Percentiles rank a stretch among this genome's conserved stretches.
Conservation (phyloP, 2,113 vertebrate species). For the Lanius collurio region DNA sequence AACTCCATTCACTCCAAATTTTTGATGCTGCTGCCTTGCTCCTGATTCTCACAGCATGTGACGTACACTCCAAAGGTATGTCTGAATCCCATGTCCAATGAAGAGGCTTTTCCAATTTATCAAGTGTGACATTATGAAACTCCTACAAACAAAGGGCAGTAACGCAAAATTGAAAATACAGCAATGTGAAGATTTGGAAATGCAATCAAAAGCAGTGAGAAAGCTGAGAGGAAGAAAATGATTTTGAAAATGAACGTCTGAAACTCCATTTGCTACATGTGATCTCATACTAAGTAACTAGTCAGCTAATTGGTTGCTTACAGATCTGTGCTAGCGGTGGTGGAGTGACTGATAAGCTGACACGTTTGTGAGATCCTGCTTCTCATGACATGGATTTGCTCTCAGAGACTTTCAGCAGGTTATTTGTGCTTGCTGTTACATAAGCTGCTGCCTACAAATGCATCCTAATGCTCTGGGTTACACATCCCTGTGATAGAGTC, state of each 20-base stretch:
- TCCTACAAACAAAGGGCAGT: slow-evolving; percentile 48
- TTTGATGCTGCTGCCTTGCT: not conserved
- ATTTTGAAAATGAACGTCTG: not conserved
- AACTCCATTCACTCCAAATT: slow-evolving; percentile 70
- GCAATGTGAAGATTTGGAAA: not conserved
- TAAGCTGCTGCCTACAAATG: not conserved
- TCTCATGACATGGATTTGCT: not conserved
- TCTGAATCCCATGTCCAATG: slow-evolving; percentile 70
- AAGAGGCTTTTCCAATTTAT: slow-evolving; percentile 17
- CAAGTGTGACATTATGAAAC: slow-evolving; percentile 49
- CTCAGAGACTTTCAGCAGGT: not conserved
- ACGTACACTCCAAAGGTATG: slow-evolving; percentile 71
- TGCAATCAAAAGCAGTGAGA: not conserved
- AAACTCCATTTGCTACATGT: not conserved
- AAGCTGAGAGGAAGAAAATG: not conserved
- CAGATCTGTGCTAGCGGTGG: not conserved
- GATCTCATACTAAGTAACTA: not conserved
- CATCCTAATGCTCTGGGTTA: not conserved
- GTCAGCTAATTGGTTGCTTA: not conserved
- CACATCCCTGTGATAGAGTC: not conserved
- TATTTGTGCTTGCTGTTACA: not conserved
- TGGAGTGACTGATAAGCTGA: not conserved
- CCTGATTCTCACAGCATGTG: slow-evolving; percentile 69
- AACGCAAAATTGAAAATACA: not conserved
- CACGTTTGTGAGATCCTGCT: not conserved